A percentile compares a stretch with the other conserved stretches of the same genome.
These are phyloP conservation scores for Drosophila affinis DNA, from an alignment of 2,888 invertebrate genomes.

Conservation along the genomic window DNA sequence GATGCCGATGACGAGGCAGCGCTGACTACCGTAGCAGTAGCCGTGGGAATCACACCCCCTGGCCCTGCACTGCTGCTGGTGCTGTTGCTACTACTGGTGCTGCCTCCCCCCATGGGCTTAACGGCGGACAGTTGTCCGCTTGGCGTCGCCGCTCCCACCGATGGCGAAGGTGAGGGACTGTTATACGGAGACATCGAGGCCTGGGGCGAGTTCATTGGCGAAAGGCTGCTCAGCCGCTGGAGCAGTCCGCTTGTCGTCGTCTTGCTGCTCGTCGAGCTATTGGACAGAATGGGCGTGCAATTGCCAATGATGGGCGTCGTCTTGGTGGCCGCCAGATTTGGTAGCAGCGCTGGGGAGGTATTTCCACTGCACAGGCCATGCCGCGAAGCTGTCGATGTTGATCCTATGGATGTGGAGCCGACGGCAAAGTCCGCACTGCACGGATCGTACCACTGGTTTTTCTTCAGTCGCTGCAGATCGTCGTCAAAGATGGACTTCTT, in stretches of 20 bases:
- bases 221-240: constrained; percentile 82
- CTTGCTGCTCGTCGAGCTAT: constrained; percentile 45
- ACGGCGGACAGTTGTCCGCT: constrained; percentile 33
- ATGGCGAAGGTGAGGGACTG: constrained; percentile 83
- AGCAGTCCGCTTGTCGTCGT: constrained; percentile 61
- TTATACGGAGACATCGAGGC: constrained; percentile 83
- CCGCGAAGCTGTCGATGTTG: constrained; percentile 27
- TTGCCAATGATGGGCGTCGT: constrained; percentile 64
- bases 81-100: constrained; percentile 3
- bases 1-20: constrained; percentile 24
- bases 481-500: constrained; percentile 98
- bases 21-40: constrained; percentile 16
- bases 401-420: constrained; percentile 28
- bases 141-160: constrained; percentile 53
- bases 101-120: constrained; percentile 30
- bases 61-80: constrained; percentile 8
- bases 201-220: constrained; percentile 84
- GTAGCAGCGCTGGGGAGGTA: constrained; percentile 82
- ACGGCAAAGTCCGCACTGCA: constrained; percentile 55
- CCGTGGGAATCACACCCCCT: constrained; percentile 14
- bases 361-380: constrained; percentile 66
- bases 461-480: constrained; percentile 95
- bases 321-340: constrained; percentile 82
- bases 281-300: constrained; percentile 38
- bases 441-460: constrained; percentile 92